phyloP scores from a whole-genome alignment of 2,888 invertebrate genomes.

The Nycteola revayana region DNA sequence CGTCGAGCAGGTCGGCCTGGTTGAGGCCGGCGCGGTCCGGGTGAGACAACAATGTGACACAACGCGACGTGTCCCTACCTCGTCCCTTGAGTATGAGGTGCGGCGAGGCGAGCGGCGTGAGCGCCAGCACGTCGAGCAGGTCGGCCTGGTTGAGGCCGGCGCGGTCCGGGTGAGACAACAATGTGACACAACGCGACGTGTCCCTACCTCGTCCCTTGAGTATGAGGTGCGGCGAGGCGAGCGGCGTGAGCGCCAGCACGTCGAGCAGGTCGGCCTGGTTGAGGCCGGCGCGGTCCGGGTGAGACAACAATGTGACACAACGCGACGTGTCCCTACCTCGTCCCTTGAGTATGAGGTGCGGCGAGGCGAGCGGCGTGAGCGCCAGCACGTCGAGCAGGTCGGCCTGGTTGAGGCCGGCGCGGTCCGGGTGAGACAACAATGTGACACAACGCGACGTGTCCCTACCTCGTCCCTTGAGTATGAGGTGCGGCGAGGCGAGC shows the following conservation, averaged over 20 bases:
- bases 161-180: background rate
- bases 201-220: constrained; percentile 88
- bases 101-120: constrained; percentile 2
- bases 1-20: background rate
- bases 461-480: constrained; percentile 1
- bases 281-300: constrained; percentile 95
- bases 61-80: constrained; percentile 39
- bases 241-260: constrained; percentile 91
- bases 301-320: no score
- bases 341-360: constrained; percentile 91
- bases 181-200: background rate
- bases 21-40: background rate
- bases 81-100: constrained; percentile 45
- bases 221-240: constrained; percentile 90
- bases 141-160: background rate
- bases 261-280: constrained; percentile 94
- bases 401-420: no score
- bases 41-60: no score
- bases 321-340: constrained; percentile 77
- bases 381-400: constrained; percentile 88
- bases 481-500: background rate
- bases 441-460: no score
- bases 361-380: constrained; percentile 90
- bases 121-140: background rate
- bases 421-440: background rate